Evolutionary conservation across 2,888 invertebrate genomes (phyloP), one percentile per base, ranked within the genome.

Genomic region (Myopa testacea): DNA sequence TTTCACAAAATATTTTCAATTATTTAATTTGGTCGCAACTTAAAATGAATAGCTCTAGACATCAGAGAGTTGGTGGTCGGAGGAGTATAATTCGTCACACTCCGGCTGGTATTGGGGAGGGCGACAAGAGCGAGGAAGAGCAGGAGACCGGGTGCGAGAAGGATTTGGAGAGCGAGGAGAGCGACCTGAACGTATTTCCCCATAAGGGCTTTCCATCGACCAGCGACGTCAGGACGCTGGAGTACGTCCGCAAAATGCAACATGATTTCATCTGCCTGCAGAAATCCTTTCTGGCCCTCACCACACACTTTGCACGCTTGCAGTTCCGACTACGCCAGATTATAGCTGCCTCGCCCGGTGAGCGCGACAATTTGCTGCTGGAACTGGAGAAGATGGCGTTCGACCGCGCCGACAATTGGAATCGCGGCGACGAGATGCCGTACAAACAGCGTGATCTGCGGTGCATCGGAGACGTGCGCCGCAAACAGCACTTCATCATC

Each of bases 321-420:
- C 87, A 88, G 75, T 86, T 88, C 58, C 84, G 87, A 1, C 58
- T 88, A 62, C 82, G 86, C 0, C 88, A 88, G 70, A 82, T 87
- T 5, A 72, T 85, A 3, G 77, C 78, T 0, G 83, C 87, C 0
- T 65, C 82, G 4, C 82, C 83, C 0, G 62, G 58, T 3, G 85
- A 87, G 73, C 84, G 83, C 0, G 34, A 81, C 0, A 60, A 58
- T 10, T 70, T 88, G 10, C 76, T 88, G 0, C 58, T 74, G 0
- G 87, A 88, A 7, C 81, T 88, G n/a, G 84, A 86, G 38, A 73
- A 79, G 3, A 67, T 85, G 4, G 83, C 82, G 0, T 81, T 82
- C 26, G 76, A 81, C 60, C 83, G 81, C 52, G 68, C 82, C 12
- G 84, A 85, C 7, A 69, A 76, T 1, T 50, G 16, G 4, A 72